Conservation (phyloP, 2,888 invertebrate species). For the Lomographa bimaculata region DNA sequence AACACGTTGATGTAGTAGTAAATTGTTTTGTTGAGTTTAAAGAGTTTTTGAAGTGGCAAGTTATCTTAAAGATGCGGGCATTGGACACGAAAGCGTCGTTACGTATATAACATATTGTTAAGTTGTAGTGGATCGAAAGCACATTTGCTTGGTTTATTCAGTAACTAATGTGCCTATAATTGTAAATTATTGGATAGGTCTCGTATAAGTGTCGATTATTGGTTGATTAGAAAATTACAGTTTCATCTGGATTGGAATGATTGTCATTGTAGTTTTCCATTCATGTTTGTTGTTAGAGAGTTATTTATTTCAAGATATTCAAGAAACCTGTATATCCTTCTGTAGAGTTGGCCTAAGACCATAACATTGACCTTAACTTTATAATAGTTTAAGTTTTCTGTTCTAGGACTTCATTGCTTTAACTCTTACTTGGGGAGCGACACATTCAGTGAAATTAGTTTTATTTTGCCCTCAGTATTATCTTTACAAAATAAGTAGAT, state of each 20-base stretch:
- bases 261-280: slow-evolving; percentile 43
- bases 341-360: slow-evolving; percentile 68
- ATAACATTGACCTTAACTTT: slow-evolving; percentile 53
- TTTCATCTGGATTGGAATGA: slow-evolving; percentile 56
- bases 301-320: slow-evolving; percentile 46
- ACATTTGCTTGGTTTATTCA: slow-evolving; percentile 78
- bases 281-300: slow-evolving; percentile 43
- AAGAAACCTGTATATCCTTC: slow-evolving; percentile 48
- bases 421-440: slow-evolving; percentile 43
- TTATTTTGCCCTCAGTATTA: slow-evolving; percentile 79
- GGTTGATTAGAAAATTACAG: slow-evolving; percentile 68
- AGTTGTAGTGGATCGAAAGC: slow-evolving; percentile 78
- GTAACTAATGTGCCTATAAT: slow-evolving; percentile 82
- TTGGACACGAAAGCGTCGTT: slow-evolving; percentile 66
- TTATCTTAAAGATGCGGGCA: slow-evolving; percentile 73
- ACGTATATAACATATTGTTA: slow-evolving; percentile 61
- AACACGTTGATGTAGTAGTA: slow-evolving; percentile 65
- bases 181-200: slow-evolving; percentile 79
- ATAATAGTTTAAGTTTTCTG: slow-evolving; percentile 58
- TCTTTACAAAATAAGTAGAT: slow-evolving; percentile 63
- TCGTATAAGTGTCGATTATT: slow-evolving; percentile 70
- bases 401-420: slow-evolving; percentile 61
- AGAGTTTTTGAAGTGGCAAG: slow-evolving; percentile 60
- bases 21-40: slow-evolving; percentile 65
- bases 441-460: slow-evolving; percentile 72